Base-by-base conservation (phyloP, 1,140 invertebrate genomes). In the Nixonia krombeini region DNA sequence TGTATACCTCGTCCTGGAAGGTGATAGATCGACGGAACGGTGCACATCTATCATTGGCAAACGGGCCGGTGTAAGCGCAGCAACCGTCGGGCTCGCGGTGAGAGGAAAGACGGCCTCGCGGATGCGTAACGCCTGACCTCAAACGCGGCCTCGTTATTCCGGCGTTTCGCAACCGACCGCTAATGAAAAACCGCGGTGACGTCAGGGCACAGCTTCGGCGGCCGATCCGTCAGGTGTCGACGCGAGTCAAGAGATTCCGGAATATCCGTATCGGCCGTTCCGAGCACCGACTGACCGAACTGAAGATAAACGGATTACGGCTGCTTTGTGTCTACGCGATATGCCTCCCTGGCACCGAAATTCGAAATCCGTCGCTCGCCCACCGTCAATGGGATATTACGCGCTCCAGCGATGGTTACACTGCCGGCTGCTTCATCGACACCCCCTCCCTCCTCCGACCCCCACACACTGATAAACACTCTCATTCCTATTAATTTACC, bases 261-360 rank as follows among this genome's bases (percentile, higher is more conserved):
- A 42, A 46, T 45, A 71, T 44, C 28, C 37, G 44, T 44, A 57
- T 42, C 31, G 53, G 45, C 5, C 31, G 47, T 10, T 70, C 76
- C 80, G 80, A 82, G 82, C 78, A 80, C 80, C 80, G 78, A 81
- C 76, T 79, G 76, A 51, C 72, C 78, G 74, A 79, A 81, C 80
- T 81, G 76, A 75, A 82, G 83, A 84, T 84, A 85, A 84, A 82
- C 83, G 78, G 80, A 82, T 76, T 79, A 76, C 68, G 81, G 76
- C 52, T 75, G 76, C 81, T 84, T 75, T 75, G 73, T 75, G 74
- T 79, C 78, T 72, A 75, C 80, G 79, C 73, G 72, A 77, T 76
- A 73, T 71, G 68, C 74, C 74, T 78, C 68, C 76, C 76, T 72
- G 74, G 72, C 70, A 70, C 66, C 65, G 68, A 64, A 75, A 70